phyloP scores from a whole-genome alignment of 2,797 vertebrate species.

The Tolypeutes matacus region DNA sequence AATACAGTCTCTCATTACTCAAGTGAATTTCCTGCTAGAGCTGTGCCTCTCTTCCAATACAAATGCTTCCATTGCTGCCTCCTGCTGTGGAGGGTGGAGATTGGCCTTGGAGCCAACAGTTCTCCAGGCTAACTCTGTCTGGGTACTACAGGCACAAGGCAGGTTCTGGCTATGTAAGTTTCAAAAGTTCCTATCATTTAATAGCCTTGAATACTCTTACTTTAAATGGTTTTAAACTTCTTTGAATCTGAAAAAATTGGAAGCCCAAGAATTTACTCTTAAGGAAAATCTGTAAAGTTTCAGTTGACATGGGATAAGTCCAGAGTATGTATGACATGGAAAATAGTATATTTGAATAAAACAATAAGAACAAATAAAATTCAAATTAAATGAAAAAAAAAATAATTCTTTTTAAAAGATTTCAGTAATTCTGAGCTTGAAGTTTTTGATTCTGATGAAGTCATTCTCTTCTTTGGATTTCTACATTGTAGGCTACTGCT shows the following conservation, averaged over 20 bases:
- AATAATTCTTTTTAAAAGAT: neutral
- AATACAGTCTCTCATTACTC: neutral
- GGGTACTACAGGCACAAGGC: neutral
- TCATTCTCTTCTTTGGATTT: neutral
- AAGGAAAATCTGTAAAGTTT: neutral
- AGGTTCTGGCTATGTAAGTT: neutral
- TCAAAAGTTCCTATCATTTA: neutral
- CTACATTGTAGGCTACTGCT: neutral
- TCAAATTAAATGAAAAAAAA: neutral
- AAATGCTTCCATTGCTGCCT: neutral
- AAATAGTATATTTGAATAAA: neutral
- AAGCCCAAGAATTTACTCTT: neutral
- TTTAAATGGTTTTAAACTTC: slow-evolving; percentile 13
- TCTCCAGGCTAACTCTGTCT: neutral
- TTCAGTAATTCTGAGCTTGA: neutral
- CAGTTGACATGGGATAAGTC: neutral
- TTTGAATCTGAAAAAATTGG: neutral
- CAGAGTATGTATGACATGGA: neutral
- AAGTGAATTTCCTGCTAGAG: neutral
- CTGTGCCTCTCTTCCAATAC: neutral
- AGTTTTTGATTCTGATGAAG: neutral
- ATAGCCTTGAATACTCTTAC: neutral
- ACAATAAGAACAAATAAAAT: neutral
- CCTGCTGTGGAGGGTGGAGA: neutral
- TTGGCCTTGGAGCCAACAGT: neutral